Base-by-base conservation (phyloP, 2,797 vertebrate genomes). In the Urosaurus nigricauda region DNA sequence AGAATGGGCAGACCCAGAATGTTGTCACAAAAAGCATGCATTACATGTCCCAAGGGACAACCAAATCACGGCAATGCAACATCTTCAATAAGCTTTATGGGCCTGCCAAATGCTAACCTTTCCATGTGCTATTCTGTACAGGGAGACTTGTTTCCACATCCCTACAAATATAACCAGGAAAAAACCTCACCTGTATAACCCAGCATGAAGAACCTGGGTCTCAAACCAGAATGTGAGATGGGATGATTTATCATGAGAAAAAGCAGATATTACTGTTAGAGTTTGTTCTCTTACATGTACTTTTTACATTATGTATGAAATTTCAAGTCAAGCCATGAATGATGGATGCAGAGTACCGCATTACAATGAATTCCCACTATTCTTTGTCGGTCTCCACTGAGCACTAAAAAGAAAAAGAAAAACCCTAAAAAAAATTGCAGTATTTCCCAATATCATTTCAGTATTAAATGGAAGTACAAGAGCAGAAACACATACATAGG, bases 281-380 rank as follows among this genome's bases (percentile, higher is more conserved):
- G 84, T 56, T 89, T 63, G 79, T 75, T 82, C 32, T 53, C 70
- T 82, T 89, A 74, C 71, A 43, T 89, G 60, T 75, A 86, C 71
- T 77, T 82, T 68, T 85, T 86, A 63, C 84, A 89, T 86, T 86
- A 86, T 77, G 71, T 74, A 86, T 89, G 79, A 75, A 47, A 68
- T 81, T 89, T 86, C 79, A 86, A 75, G 71, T 82, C 43, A 82
- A 86, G 71, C n/a, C 37, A 89, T 89, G 79, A 85, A 89, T 68
- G 84, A 89, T 86, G 84, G 82, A 89, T 89, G 71, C 35, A 7
- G 58, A 82, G 60, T 40, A 43, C 71, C 1, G 47, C 58, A 86
- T 77, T 65, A 82, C 88, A 89, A 79, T 75, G 84, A 89, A 82
- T 86, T 81, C 58, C 58, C 78, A 53, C 58, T 68, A 43, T 86